Evolutionary conservation across 2,888 invertebrate genomes (phyloP).

Genomic region (Aporophyla nigra): DNA sequence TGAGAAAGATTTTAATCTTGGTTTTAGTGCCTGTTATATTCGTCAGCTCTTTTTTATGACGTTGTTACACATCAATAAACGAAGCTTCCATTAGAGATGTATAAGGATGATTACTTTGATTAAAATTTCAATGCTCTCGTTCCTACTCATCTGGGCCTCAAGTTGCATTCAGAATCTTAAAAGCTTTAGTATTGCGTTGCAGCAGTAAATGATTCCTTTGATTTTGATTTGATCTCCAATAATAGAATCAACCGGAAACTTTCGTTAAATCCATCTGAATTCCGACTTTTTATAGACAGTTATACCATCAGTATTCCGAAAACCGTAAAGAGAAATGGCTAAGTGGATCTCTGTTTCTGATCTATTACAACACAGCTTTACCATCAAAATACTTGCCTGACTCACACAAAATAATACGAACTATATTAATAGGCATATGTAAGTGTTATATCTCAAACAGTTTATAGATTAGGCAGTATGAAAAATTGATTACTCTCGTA

Average conservation of each 20-base stretch:
- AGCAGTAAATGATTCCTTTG: constrained; percentile 6
- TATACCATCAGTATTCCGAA: neutral
- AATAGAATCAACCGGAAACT: constrained; percentile 20
- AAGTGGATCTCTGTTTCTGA: constrained; percentile 17
- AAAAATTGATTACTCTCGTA: constrained; percentile 35
- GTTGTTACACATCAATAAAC: neutral
- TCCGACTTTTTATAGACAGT: neutral
- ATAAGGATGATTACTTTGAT: constrained; percentile 13
- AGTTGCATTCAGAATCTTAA: constrained; percentile 10
- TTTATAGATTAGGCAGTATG: constrained; percentile 25
- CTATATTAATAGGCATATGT: constrained; percentile 10
- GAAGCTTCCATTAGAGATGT: neutral
- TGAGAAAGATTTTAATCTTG: constrained; percentile 15
- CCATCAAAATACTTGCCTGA: constrained; percentile 41
- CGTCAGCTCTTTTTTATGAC: constrained; percentile 6
- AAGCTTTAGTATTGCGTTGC: constrained; percentile 8
- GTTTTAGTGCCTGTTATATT: constrained; percentile 22
- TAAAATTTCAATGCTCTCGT: constrained; percentile 1
- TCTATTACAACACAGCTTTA: constrained; percentile 15
- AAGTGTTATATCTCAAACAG: constrained; percentile 49
- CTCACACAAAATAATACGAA: constrained; percentile 49
- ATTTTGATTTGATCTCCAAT: constrained; percentile 8
- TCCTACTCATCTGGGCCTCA: neutral
- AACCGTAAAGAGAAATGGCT: constrained; percentile 11
- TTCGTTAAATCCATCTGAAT: neutral